phyloP scores from a whole-genome alignment of 1,140 invertebrate genomes.

The Chymomyza costata region DNA sequence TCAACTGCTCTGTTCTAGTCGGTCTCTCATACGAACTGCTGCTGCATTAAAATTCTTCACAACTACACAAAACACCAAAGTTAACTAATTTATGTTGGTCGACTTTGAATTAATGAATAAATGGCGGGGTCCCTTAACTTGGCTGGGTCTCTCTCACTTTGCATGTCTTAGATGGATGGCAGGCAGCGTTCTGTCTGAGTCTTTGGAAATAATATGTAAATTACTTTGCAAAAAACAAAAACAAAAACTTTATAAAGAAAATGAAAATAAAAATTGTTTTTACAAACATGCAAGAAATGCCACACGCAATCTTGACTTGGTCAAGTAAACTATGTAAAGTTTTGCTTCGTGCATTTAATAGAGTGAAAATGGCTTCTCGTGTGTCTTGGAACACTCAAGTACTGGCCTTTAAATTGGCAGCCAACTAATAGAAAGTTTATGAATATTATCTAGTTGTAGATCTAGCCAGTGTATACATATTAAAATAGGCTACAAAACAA shows the following conservation, averaged over 20 bases:
- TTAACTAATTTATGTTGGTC: slow-evolving; percentile 73
- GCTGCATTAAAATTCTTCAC: slow-evolving; percentile 62
- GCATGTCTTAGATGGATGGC: no score
- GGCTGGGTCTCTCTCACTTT: no score
- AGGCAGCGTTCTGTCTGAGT: no score
- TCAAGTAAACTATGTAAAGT: slow-evolving; percentile 66
- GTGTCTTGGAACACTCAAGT: no score
- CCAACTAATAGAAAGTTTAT: no score
- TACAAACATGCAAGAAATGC: slow-evolving; percentile 39
- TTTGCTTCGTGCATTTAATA: slow-evolving; percentile 17
- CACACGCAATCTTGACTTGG: slow-evolving; percentile 60
- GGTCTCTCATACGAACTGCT: no score
- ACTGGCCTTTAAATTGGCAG: no score
- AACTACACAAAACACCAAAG: slow-evolving; percentile 34
- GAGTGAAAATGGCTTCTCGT: no score
- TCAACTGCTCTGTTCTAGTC: slow-evolving; percentile 22
- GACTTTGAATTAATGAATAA: slow-evolving; percentile 73
- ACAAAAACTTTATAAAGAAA: slow-evolving; percentile 22
- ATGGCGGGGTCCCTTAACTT: slow-evolving; percentile 61
- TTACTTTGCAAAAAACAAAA: slow-evolving; percentile 49
- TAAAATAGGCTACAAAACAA: no score
- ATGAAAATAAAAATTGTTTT: slow-evolving; percentile 31
- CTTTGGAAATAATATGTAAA: slow-evolving; percentile 54
- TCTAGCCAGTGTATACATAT: no score
- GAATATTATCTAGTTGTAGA: no score